Evolutionary conservation across 2,113 vertebrate species (phyloP), one percentile per base, ranked within the genome.

Genomic region (Recurvirostra avosetta): DNA sequence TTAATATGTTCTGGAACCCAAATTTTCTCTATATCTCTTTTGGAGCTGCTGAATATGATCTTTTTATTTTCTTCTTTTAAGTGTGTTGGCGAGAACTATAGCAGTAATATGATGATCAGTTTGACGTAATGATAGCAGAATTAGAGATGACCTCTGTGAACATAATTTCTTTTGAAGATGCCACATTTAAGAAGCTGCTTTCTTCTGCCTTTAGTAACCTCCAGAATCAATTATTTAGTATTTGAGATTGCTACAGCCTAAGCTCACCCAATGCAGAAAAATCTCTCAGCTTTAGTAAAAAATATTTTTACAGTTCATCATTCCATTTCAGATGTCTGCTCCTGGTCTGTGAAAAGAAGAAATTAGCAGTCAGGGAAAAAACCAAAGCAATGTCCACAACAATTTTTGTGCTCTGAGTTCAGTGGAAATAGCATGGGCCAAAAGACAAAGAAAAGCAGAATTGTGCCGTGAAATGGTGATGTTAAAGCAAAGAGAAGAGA

Each of bases 21-120:
- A 23, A 82, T 36, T 47, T 41, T 74, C 8, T 25, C 4, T 58
- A 9, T 62, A 34, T 55, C 5, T 74, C 16, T 50, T 89, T 45
- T 47, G 4, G 3, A n/a, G 11, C 12, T 5, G 3, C 7, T 41
- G 17, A 86, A 40, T 12, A 5, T 12, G 3, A 7, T 11, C 0
- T 27, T 21, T 9, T 14, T 9, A 38, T 34, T 52, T n/a, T n/a
- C 23, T 25, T 32, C 13, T 55, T 79, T 82, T 76, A 52, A 6
- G 2, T 67, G 3, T 40, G 12, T 43, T 55, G 38, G 41, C 34
- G 19, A 86, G 19, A 77, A 53, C 3, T 34, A 19, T 32, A 77
- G 12, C 32, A 74, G 20, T 17, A 74, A 38, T 72, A 38, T 3
- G 3, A 9, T 85, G 43, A 87, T 78, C 29, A 72, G 23, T 63